These are phyloP conservation scores for Zaprionus inermis DNA, from an alignment of 1,140 invertebrate genomes.

Conservation along the genomic window DNA sequence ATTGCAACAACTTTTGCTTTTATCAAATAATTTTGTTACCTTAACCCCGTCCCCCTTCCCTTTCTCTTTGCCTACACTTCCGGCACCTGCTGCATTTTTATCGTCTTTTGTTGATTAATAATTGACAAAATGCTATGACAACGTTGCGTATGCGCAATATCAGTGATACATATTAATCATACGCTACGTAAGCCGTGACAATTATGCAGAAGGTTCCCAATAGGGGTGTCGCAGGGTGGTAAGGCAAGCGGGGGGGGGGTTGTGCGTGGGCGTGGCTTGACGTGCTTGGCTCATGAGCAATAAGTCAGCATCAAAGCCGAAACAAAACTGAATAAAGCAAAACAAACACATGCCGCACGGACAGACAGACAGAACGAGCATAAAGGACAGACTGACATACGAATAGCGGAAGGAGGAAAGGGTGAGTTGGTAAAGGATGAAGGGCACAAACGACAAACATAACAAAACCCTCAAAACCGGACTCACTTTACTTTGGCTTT, in stretches of 20 bases:
- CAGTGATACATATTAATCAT: background rate
- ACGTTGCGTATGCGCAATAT: background rate
- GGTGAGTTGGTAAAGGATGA: too few relatives aligned
- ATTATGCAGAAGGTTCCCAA: background rate
- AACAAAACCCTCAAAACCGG: slow-evolving; percentile 25
- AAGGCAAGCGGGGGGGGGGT: background rate
- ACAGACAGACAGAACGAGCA: background rate
- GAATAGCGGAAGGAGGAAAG: too few relatives aligned
- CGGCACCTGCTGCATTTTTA: background rate
- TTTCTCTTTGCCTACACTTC: too few relatives aligned
- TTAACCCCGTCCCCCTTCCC: background rate
- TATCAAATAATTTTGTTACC: background rate
- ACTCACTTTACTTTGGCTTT: slow-evolving; percentile 34
- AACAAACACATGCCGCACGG: background rate
- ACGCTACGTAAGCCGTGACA: too few relatives aligned
- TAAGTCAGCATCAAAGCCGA: slow-evolving; percentile 16
- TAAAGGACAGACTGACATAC: too few relatives aligned
- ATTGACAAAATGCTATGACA: background rate
- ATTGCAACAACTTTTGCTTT: background rate
- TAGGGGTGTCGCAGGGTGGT: slow-evolving; percentile 29
- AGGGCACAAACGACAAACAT: slow-evolving; percentile 17
- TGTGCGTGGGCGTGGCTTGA: background rate
- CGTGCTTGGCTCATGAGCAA: slow-evolving; percentile 18
- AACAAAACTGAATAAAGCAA: background rate
- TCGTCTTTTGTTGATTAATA: background rate